phyloP scores from a whole-genome alignment of 2,113 vertebrate species.

The Nycticryphes semicollaris region DNA sequence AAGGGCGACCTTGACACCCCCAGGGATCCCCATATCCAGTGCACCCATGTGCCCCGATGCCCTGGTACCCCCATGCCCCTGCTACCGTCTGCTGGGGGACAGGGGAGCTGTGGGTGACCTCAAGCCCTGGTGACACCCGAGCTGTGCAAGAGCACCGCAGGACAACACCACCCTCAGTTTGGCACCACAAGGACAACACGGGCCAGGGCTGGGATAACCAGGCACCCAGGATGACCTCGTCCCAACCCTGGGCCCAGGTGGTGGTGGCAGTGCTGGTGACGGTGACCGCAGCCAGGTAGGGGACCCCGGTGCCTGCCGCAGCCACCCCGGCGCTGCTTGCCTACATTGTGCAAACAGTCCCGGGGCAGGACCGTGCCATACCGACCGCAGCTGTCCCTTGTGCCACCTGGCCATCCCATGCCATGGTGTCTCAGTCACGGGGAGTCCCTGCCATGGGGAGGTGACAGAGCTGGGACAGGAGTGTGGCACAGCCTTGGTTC shows the following conservation, averaged over 20 bases:
- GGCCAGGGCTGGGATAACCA: neutral
- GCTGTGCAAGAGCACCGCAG: neutral
- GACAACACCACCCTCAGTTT: rapidly evolving
- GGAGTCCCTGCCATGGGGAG: neutral
- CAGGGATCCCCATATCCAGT: neutral
- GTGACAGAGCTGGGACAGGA: neutral
- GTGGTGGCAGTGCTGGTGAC: neutral
- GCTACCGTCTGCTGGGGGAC: rapidly evolving
- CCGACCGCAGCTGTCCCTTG: neutral
- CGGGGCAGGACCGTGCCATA: rapidly evolving
- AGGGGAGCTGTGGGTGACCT: neutral
- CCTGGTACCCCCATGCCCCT: rapidly evolving
- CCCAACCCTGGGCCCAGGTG: neutral
- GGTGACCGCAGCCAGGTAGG: neutral
- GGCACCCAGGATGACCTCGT: neutral
- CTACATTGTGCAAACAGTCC: neutral
- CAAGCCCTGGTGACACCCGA: rapidly evolving
- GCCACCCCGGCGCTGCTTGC: neutral
- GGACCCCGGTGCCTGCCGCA: rapidly evolving
- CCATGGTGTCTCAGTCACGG: neutral
- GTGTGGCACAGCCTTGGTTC: neutral
- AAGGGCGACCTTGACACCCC: neutral
- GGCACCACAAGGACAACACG: rapidly evolving
- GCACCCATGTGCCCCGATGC: neutral
- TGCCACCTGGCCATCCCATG: neutral